Evolutionary conservation across 2,797 vertebrate genomes (phyloP).

Genomic region (Xiphophorus birchmanni): DNA sequence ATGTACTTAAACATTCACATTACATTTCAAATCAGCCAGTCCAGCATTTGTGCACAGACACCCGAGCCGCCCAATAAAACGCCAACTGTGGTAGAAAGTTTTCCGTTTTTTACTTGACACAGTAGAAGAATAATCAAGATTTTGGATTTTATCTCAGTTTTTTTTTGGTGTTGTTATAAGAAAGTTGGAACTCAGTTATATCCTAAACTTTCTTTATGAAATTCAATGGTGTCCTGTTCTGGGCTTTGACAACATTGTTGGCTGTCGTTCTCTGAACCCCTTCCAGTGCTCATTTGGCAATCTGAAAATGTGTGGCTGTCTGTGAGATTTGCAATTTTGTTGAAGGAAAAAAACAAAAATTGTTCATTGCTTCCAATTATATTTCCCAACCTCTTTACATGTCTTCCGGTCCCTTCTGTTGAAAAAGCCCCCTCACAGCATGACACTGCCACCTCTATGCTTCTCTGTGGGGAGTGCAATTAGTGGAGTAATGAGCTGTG

Average conservation of each 20-base stretch:
- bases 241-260: conserved; percentile 24
- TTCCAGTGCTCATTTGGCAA: conserved; percentile 46
- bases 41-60: background rate
- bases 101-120: background rate
- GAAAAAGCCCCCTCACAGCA: conserved; percentile 52
- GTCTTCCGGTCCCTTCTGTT: conserved; percentile 52
- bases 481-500: conserved; percentile 72
- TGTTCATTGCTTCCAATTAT: conserved; percentile 40
- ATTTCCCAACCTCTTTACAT: conserved; percentile 39
- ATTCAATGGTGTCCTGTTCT: conserved; percentile 9
- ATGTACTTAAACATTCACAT: background rate
- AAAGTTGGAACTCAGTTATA: conserved; percentile 18
- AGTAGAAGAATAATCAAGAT: conserved; percentile 11
- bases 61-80: background rate
- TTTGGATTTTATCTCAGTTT: conserved; percentile 1
- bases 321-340: conserved; percentile 36
- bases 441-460: conserved; percentile 60
- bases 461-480: conserved; percentile 64
- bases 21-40: background rate
- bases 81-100: background rate
- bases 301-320: conserved; percentile 23
- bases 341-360: conserved; percentile 22
- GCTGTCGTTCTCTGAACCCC: conserved; percentile 27
- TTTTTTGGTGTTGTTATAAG: background rate
- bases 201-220: conserved; percentile 8